Base-by-base conservation (phyloP, 2,797 vertebrate species). In the Lates japonicus region DNA sequence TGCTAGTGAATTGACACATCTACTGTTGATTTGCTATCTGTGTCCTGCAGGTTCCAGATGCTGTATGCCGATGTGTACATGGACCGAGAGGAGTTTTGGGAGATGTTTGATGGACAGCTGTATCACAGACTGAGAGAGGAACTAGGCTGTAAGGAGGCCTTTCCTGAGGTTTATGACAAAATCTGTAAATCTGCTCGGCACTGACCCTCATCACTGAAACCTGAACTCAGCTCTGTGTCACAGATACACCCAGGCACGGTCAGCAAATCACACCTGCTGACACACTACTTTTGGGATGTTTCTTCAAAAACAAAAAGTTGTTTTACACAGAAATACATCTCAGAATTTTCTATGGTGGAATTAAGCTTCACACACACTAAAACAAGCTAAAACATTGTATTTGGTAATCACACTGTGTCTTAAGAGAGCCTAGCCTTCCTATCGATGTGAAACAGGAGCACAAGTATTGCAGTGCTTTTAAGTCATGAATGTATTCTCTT, bases 11-110 rank as follows among this genome's bases (percentile, higher is more conserved):
- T 9, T 37, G 22, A 37, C 29, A n/a, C 19, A 41, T 59, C 12
- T 39, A 6, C 33, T 4, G 0, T 7, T 29, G 22, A 4, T 37
- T 1, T 67, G 20, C 25, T 7, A 1, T 46, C 4, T 17, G 0
- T 25, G 25, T 65, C 60, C 52, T 60, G 19, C 88, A 99, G 98
- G 76, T 99, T 99, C 94, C 98, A 99, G 96, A 99, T 99, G 98
- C 94, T 99, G 42, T 99, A 99, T 49, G 98, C 98, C 0, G 98
- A 99, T 85, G 97, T 98, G 79, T 99, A 99, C 88, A 98, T 99
- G 98, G 96, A 96, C 75, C 95, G 97, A 8, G 95, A 97, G 83
- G 98, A 99, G 90, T 99, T 99, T 88, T 99, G 98, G 98, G 96
- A 99, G 90, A 99, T 99, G 98, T 99, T 99, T 78, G 98, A 99